Conservation (phyloP, 1,140 invertebrate genomes). For the Cydia strobilella region DNA sequence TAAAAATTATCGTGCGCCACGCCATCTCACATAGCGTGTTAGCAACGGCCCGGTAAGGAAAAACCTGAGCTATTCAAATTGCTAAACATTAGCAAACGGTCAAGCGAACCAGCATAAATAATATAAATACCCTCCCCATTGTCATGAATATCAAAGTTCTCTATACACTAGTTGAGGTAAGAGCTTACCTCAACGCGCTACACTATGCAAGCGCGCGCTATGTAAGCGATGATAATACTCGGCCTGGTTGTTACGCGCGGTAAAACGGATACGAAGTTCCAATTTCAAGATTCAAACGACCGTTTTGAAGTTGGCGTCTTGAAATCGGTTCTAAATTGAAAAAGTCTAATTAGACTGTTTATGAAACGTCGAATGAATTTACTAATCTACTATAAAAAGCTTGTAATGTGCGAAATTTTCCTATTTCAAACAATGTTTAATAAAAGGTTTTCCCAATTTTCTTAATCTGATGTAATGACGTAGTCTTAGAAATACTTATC, state of each 20-base stretch:
- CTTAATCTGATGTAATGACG: no score
- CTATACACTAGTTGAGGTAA: background rate
- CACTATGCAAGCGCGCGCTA: no score
- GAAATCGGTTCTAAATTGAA: background rate
- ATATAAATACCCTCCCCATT: background rate
- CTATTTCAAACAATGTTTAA: no score
- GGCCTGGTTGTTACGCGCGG: conserved; percentile 14
- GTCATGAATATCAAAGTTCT: background rate
- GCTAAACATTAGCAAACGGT: background rate
- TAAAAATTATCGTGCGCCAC: conserved; percentile 78
- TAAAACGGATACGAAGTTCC: conserved; percentile 12
- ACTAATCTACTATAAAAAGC: no score
- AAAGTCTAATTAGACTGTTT: no score
- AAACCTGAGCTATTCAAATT: background rate
- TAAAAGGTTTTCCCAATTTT: no score
- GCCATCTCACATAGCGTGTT: conserved; percentile 68
- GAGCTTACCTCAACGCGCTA: no score
- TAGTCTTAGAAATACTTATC: no score
- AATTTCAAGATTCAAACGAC: background rate
- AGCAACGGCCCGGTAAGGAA: conserved; percentile 5
- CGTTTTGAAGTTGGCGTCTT: background rate
- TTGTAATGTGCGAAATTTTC: no score
- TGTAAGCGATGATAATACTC: background rate
- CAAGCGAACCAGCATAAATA: background rate
- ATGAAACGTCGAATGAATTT: no score